Conservation (phyloP, 2,113 vertebrate genomes). For the Lycaon pictus region DNA sequence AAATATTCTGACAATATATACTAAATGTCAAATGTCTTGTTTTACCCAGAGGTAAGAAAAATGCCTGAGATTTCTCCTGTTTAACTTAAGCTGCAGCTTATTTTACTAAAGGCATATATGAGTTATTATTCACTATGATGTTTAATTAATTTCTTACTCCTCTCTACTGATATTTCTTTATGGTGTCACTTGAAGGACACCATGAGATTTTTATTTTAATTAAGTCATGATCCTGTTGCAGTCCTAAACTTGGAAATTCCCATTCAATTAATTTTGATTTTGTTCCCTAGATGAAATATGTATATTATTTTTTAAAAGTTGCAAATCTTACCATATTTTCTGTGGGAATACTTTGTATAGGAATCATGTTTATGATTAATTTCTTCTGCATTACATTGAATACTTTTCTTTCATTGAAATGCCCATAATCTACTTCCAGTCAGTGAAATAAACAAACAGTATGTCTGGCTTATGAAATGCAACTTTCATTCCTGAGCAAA, state of each 20-base stretch:
- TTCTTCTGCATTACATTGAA: background rate
- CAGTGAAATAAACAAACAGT: background rate
- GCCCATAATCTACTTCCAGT: background rate
- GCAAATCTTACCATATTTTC: constrained; percentile 22
- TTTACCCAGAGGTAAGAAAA: constrained; percentile 48
- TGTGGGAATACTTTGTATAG: background rate
- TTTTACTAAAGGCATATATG: constrained; percentile 53
- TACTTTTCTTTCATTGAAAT: constrained; percentile 37
- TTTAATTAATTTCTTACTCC: constrained; percentile 74
- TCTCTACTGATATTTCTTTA: constrained; percentile 71
- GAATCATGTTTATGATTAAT: constrained; percentile 55
- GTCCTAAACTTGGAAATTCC: constrained; percentile 46
- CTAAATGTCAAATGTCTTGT: background rate
- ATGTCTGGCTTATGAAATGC: background rate
- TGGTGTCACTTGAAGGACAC: constrained; percentile 66
- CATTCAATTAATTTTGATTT: constrained; percentile 72
- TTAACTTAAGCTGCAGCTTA: background rate
- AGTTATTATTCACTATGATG: constrained; percentile 59
- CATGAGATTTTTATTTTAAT: constrained; percentile 74
- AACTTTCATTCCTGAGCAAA: background rate
- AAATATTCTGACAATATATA: background rate
- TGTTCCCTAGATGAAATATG: constrained; percentile 66
- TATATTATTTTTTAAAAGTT: background rate
- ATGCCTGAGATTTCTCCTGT: background rate
- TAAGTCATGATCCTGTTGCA: constrained; percentile 69